Evolutionary conservation across 2,888 invertebrate genomes (phyloP), one percentile per base, ranked within the genome.

Genomic region (Nineta flava): DNA sequence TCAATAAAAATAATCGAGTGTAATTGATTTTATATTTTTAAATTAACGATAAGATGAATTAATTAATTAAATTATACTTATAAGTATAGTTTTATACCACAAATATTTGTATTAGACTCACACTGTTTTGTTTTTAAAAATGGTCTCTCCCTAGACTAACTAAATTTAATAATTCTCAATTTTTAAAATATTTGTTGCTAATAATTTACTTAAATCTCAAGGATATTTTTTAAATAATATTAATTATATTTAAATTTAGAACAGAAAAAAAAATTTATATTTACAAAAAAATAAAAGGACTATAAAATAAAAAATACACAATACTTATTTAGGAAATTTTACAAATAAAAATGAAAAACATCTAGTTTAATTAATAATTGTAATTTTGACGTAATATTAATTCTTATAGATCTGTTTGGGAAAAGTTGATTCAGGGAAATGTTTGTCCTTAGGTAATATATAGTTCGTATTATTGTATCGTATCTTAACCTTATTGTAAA

Each of bases 301-400:
- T 47, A 47, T 47, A 31, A 31, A 47, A 46, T 46, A 46, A 46
- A 19, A 31, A 46, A 46, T 26, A 26, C 16, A 46, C 21, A 46
- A 46, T 21, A 46, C 26, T 49, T 43, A 49, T 49, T 49, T 49
- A 49, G 49, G 49, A 44, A 49, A 44, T 49, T 48, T 26, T 44
- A 44, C 19, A 43, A 17, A 43, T 17, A n/a, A 19, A 17, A 44
- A 17, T 41, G 13, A 16, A 43, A 17, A 21, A 49, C 49, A 44
- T 34, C 43, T 49, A 49, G 44, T 49, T 49, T 49, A 49, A 34
- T 44, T 32, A 15, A 44, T 49, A 49, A 44, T 40, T 47, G 47
- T 47, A 47, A 46, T 47, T 47, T 47, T 40, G 41, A 38, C 19
- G 40, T 40, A 47, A 44, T 17, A 44, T 17, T 46, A 32, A 46